Evolutionary conservation across 2,797 vertebrate species (phyloP).

Genomic region (Myoxocephalus aenaeus): DNA sequence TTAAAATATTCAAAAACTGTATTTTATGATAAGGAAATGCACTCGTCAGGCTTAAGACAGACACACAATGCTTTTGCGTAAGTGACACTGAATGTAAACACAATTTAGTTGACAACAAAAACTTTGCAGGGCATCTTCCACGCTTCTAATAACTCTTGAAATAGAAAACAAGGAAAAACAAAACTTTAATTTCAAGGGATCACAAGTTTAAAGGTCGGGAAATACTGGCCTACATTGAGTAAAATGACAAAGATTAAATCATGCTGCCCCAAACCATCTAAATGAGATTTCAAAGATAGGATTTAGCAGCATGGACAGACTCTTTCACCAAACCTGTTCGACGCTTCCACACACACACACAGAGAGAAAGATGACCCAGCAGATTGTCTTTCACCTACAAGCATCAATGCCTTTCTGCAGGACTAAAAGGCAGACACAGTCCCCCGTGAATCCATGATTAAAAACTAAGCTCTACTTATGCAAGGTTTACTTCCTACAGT

Average conservation of each 20-base stretch:
- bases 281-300: conserved; percentile 35
- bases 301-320: conserved; percentile 23
- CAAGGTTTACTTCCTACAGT: conserved; percentile 7
- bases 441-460: conserved; percentile 45
- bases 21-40: not conserved
- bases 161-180: not conserved
- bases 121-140: not conserved
- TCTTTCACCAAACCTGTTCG: conserved; percentile 13
- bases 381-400: conserved; percentile 65
- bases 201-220: not conserved
- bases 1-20: not conserved
- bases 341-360: conserved; percentile 8
- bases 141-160: not conserved
- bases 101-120: not conserved
- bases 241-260: conserved; percentile 20
- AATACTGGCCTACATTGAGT: not conserved
- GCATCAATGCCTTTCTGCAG: conserved; percentile 3
- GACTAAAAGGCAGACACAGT: conserved; percentile 24
- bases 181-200: conserved; percentile 1
- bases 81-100: not conserved
- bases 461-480: conserved; percentile 54
- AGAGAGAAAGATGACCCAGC: conserved; percentile 63
- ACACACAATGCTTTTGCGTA: not conserved
- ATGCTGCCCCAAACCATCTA: conserved; percentile 11
- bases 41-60: not conserved